Conservation (phyloP, 2,113 vertebrate species). For the Todiramphus saurophagus region DNA sequence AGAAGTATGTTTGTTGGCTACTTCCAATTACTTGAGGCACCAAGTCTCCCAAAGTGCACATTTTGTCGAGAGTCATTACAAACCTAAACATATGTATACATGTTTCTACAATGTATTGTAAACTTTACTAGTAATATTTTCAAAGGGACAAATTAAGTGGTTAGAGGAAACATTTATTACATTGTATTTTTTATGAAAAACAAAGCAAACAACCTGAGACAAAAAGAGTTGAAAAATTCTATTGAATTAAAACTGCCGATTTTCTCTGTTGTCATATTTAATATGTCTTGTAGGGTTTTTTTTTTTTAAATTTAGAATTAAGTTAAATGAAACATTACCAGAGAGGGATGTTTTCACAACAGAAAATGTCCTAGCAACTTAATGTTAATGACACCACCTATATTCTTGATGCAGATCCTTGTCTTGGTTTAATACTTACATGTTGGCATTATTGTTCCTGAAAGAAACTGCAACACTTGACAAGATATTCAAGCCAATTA, state of each 20-base stretch:
- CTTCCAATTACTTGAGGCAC: neutral
- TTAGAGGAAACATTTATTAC: neutral
- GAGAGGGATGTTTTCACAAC: neutral
- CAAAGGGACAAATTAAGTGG: neutral
- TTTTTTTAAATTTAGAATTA: neutral
- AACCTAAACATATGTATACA: neutral
- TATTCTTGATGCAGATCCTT: neutral
- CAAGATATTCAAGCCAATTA: neutral
- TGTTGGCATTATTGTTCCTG: neutral
- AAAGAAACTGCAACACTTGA: neutral
- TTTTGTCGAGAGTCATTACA: neutral
- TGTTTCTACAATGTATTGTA: accelerated
- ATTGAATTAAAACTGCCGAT: neutral
- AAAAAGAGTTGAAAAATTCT: neutral
- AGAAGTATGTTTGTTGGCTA: neutral
- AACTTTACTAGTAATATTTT: neutral
- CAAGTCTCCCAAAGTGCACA: neutral
- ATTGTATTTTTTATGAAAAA: neutral
- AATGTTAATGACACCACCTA: neutral
- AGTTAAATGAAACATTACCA: neutral
- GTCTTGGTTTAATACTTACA: neutral
- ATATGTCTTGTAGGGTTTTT: neutral
- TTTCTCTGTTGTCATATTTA: neutral
- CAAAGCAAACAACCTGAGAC: neutral
- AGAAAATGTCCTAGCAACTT: neutral